These are phyloP conservation scores for Probaryconus sp. DNA, from an alignment of 1,140 invertebrate species.

Conservation along the genomic window DNA sequence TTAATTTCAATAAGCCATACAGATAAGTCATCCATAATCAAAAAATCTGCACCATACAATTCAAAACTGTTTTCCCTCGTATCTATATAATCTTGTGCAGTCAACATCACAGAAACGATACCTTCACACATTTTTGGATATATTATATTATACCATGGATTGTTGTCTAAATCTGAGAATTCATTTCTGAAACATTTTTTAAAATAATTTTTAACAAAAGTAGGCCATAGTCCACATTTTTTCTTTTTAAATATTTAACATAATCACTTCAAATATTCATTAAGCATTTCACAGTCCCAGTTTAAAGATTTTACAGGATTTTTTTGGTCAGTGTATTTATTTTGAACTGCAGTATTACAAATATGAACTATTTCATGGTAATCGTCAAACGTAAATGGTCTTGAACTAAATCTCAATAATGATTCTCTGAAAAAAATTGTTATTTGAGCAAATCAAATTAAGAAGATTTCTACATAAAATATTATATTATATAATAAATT, in stretches of 20 bases:
- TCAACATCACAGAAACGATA: slow-evolving; percentile 88
- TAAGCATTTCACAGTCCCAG: slow-evolving; percentile 89
- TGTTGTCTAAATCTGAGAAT: too few relatives aligned
- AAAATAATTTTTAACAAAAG: too few relatives aligned
- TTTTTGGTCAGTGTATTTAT: slow-evolving; percentile 80
- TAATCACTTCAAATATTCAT: slow-evolving; percentile 83
- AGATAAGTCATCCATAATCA: slow-evolving; percentile 89
- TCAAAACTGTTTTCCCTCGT: slow-evolving; percentile 90
- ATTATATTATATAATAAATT: slow-evolving; percentile 28
- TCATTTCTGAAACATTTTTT: too few relatives aligned
- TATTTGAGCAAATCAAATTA: slow-evolving; percentile 14
- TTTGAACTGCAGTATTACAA: slow-evolving; percentile 95
- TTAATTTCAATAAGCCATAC: slow-evolving; percentile 97
- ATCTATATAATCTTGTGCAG: slow-evolving; percentile 87
- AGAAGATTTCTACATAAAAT: slow-evolving; percentile 1
- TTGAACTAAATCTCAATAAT: slow-evolving; percentile 93
- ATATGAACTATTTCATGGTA: slow-evolving; percentile 94
- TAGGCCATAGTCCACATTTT: too few relatives aligned
- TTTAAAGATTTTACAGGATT: slow-evolving; percentile 85
- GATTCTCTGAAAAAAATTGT: slow-evolving; percentile 81
- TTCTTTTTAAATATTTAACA: too few relatives aligned
- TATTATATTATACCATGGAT: slow-evolving; percentile 84
- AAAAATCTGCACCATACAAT: slow-evolving; percentile 95
- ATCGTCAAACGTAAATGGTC: slow-evolving; percentile 88
- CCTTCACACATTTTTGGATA: slow-evolving; percentile 92